Evolutionary conservation across 2,888 invertebrate species (phyloP).

Genomic region (Tiliacea aurago): DNA sequence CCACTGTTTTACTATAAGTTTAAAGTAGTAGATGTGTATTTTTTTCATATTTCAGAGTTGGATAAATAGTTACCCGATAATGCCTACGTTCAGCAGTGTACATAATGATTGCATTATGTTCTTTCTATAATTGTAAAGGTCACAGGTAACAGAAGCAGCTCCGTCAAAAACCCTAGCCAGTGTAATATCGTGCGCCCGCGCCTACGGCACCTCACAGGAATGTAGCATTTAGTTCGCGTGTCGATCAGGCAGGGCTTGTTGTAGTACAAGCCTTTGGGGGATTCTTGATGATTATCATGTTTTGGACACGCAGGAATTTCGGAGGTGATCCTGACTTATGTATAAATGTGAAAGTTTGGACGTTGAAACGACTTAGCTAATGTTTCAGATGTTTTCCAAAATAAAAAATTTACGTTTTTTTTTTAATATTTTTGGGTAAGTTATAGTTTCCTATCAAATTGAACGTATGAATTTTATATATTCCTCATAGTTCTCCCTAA

Average conservation of each 20-base stretch:
- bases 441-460: too few species aligned
- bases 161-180: neutral
- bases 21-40: too few species aligned
- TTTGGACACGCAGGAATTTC: conserved; percentile 3
- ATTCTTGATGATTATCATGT: conserved; percentile 4
- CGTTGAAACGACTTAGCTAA: neutral
- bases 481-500: too few species aligned
- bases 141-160: too few species aligned
- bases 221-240: conserved; percentile 35
- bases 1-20: too few species aligned
- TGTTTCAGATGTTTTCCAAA: neutral
- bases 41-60: too few species aligned
- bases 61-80: too few species aligned
- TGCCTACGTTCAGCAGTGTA: too few species aligned
- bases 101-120: too few species aligned
- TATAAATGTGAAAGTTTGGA: neutral
- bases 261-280: conserved; percentile 25
- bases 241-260: neutral
- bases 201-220: conserved; percentile 18
- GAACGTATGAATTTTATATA: too few species aligned
- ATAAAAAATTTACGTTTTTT: neutral
- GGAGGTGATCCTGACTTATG: neutral
- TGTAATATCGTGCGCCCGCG: conserved; percentile 20
- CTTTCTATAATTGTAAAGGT: too few species aligned
- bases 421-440: neutral